phyloP scores from a whole-genome alignment of 2,797 vertebrate species.

The Brotula barbata region DNA sequence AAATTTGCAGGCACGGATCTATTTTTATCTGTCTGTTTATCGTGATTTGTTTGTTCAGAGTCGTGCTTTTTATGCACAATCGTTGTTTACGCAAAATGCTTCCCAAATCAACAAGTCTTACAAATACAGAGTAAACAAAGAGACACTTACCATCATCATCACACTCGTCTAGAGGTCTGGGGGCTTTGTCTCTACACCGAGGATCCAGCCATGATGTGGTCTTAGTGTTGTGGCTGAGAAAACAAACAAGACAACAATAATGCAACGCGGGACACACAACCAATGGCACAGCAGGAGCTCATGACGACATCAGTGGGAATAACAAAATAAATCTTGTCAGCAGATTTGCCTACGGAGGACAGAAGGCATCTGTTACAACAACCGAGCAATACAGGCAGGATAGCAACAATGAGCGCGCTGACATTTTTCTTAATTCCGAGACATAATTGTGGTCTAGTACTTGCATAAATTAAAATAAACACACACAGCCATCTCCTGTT shows the following conservation, averaged over 20 bases:
- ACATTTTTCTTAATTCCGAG: slow-evolving; percentile 50
- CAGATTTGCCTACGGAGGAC: slow-evolving; percentile 60
- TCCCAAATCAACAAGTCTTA: slow-evolving; percentile 7
- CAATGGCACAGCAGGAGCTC: slow-evolving; percentile 49
- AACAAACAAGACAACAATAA: slow-evolving; percentile 56
- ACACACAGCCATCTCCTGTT: slow-evolving; percentile 68
- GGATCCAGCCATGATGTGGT: slow-evolving; percentile 99
- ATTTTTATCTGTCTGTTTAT: neutral
- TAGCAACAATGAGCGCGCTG: slow-evolving; percentile 31
- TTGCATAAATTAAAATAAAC: slow-evolving; percentile 70
- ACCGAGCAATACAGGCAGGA: slow-evolving; percentile 35
- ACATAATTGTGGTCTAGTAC: slow-evolving; percentile 55
- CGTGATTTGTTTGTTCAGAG: neutral
- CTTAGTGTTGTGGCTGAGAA: slow-evolving; percentile 97
- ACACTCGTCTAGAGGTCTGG: slow-evolving; percentile 96
- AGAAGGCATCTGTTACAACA: slow-evolving; percentile 46
- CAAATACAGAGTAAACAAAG: too few species aligned
- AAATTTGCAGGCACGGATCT: neutral
- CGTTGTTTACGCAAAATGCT: neutral
- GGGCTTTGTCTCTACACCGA: slow-evolving; percentile 93
- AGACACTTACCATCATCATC: slow-evolving; percentile 99
- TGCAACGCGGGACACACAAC: slow-evolving; percentile 45
- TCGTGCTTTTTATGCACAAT: too few species aligned
- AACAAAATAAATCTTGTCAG: slow-evolving; percentile 54
- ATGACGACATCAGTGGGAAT: slow-evolving; percentile 52